Percentiles rank a stretch among this genome's conserved stretches.
These are phyloP conservation scores for Takifugu ocellatus DNA, from an alignment of 2,797 vertebrate species.

Conservation along the genomic window DNA sequence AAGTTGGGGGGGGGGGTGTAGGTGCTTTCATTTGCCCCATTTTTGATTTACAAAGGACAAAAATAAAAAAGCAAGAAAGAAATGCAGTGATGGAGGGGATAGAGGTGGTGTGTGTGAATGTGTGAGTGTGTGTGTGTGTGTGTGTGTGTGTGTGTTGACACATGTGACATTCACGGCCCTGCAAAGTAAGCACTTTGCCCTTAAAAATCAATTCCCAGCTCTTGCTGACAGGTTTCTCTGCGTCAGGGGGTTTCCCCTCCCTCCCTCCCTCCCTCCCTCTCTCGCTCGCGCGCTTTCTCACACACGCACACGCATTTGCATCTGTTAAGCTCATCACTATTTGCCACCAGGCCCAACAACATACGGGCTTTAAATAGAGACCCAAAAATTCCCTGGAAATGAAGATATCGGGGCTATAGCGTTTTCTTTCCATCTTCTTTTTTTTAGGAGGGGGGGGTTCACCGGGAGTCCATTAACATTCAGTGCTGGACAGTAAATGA, in stretches of 20 bases:
- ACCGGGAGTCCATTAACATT: slow-evolving; percentile 24
- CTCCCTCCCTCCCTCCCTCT: slow-evolving; percentile 1
- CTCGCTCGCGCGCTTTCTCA: neutral
- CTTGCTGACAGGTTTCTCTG: slow-evolving; percentile 47
- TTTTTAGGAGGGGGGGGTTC: neutral
- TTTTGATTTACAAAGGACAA: too few relatives aligned
- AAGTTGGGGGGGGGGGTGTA: too few relatives aligned
- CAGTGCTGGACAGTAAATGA: slow-evolving; percentile 45
- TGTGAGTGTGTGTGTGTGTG: too few relatives aligned
- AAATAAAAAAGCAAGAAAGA: too few relatives aligned
- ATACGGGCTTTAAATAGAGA: slow-evolving; percentile 49
- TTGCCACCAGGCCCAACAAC: slow-evolving; percentile 22
- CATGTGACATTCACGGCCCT: slow-evolving; percentile 6
- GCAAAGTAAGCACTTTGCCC: slow-evolving; percentile 23
- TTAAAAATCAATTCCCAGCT: slow-evolving; percentile 42
- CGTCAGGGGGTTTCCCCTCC: slow-evolving; percentile 35
- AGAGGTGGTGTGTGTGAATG: neutral
- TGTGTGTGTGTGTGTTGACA: too few relatives aligned
- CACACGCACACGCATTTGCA: slow-evolving; percentile 29
- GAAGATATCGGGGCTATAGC: slow-evolving; percentile 22
- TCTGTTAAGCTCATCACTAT: slow-evolving; percentile 63
- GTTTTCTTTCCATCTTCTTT: neutral
- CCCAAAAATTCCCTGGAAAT: slow-evolving; percentile 39
- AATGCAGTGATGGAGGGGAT: neutral
- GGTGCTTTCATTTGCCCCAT: too few relatives aligned